These are phyloP conservation scores for Holotrichia oblita DNA, from an alignment of 1,140 invertebrate genomes.

Conservation along the genomic window DNA sequence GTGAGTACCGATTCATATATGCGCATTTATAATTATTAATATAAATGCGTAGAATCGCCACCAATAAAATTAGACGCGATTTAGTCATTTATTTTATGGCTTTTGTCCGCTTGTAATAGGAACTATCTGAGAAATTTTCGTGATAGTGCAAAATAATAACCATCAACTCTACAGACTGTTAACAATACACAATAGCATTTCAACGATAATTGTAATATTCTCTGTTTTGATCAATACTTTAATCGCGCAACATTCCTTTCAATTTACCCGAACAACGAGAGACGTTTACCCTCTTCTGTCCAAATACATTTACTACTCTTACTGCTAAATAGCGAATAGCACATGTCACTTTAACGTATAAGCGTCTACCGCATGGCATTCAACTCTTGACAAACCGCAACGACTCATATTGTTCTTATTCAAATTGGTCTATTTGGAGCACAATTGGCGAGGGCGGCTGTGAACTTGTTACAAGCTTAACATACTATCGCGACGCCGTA, in stretches of 20 bases:
- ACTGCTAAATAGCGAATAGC: conserved; percentile 16
- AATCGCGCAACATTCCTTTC: conserved; percentile 23
- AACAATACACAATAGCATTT: neutral
- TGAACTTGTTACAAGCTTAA: conserved; percentile 28
- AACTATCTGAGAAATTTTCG: neutral
- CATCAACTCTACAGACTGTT: neutral
- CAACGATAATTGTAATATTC: neutral
- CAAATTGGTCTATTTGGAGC: conserved; percentile 2
- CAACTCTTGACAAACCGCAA: conserved; percentile 30
- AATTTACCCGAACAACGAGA: conserved; percentile 22
- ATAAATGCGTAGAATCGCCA: no score
- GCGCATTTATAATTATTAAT: no score
- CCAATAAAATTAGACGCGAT: no score
- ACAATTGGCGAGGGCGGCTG: conserved; percentile 9
- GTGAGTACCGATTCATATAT: no score
- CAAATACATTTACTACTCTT: conserved; percentile 30
- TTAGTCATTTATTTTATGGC: no score
- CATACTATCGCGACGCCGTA: neutral
- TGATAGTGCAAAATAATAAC: neutral
- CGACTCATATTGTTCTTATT: conserved; percentile 33
- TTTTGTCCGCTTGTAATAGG: no score
- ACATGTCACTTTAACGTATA: conserved; percentile 23
- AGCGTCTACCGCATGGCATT: conserved; percentile 28
- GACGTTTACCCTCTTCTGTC: conserved; percentile 11
- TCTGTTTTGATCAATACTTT: conserved; percentile 31